Conservation (phyloP, 2,797 vertebrate genomes). For the Cossypha dichroa region DNA sequence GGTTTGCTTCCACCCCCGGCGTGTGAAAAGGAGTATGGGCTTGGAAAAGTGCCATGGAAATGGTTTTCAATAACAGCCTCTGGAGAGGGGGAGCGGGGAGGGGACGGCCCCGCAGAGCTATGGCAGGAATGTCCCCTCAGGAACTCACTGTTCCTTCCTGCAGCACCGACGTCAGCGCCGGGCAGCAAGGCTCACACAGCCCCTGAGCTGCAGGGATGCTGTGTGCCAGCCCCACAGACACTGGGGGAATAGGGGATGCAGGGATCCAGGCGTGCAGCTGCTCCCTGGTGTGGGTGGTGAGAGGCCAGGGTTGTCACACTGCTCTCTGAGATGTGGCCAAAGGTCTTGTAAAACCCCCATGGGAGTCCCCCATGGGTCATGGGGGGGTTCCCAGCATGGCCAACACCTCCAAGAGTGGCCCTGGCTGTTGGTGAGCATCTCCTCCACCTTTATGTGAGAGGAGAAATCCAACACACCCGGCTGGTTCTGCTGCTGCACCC, state of each 20-base stretch:
- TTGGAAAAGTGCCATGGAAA: constrained; percentile 47
- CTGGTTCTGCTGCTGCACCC: neutral
- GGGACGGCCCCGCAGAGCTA: constrained; percentile 28
- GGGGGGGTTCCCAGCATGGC: accelerated
- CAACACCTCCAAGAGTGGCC: neutral
- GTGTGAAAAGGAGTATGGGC: constrained; percentile 19
- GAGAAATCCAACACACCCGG: neutral
- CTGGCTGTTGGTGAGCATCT: neutral
- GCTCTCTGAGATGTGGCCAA: too few relatives aligned
- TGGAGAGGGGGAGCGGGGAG: neutral
- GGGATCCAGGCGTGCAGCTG: accelerated
- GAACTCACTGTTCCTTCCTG: constrained; percentile 77
- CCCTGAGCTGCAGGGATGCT: neutral
- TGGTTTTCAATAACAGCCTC: constrained; percentile 25
- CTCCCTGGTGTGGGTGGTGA: accelerated
- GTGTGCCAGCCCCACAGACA: neutral
- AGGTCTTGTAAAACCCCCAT: neutral
- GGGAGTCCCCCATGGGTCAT: neutral
- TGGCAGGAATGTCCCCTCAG: constrained; percentile 75
- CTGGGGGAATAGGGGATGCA: neutral
- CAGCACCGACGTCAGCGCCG: constrained; percentile 32
- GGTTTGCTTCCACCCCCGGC: neutral
- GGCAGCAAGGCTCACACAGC: constrained; percentile 27
- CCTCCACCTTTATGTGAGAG: accelerated
- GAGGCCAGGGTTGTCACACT: accelerated